Conservation (phyloP, 2,888 invertebrate genomes). For the Stictocephala bisonia region DNA sequence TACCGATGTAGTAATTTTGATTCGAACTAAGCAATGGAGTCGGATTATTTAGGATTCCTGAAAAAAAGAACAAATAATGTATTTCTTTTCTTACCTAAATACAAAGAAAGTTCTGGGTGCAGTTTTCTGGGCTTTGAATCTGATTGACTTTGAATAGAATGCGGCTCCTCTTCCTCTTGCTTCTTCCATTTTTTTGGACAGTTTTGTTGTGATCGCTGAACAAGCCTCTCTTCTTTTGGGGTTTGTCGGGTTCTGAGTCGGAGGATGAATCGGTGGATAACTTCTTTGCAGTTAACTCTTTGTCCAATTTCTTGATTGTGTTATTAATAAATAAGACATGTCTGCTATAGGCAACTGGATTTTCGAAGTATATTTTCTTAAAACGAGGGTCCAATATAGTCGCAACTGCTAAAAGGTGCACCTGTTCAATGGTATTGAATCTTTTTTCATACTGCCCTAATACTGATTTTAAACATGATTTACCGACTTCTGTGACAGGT, state of each 20-base stretch:
- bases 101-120: constrained; percentile 31
- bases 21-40: too few species aligned
- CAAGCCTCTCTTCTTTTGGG: neutral
- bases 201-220: constrained; percentile 26
- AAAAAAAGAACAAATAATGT: neutral
- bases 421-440: constrained; percentile 23
- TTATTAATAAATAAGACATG: constrained; percentile 40
- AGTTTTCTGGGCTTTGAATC: constrained; percentile 20
- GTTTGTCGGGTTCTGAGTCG: constrained; percentile 18
- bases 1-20: too few species aligned
- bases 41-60: too few species aligned
- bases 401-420: constrained; percentile 37
- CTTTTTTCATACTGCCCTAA: constrained; percentile 15
- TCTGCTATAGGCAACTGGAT: constrained; percentile 15
- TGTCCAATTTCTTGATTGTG: constrained; percentile 23
- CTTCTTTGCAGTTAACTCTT: constrained; percentile 1
- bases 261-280: constrained; percentile 22
- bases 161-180: too few species aligned
- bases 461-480: constrained; percentile 6
- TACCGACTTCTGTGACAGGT: constrained; percentile 5
- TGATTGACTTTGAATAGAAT: neutral
- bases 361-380: constrained; percentile 37
- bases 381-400: constrained; percentile 33
- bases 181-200: constrained; percentile 26
- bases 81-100: constrained; percentile 31